Base-by-base conservation (phyloP, 1,140 invertebrate species). In the Zaprionus ornatus region DNA sequence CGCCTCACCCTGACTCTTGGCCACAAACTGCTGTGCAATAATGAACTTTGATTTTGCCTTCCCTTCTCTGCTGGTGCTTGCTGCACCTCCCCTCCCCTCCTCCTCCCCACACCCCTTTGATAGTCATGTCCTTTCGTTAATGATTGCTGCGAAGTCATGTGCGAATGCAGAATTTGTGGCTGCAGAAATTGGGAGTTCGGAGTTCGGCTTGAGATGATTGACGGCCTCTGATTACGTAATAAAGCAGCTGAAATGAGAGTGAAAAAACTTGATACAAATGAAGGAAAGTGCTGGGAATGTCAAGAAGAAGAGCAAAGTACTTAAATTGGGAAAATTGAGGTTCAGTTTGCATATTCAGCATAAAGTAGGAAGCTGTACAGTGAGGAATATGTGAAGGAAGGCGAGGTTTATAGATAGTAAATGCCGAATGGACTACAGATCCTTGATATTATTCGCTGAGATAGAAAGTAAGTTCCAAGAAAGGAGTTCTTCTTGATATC, bases 1-100 rank as follows among this genome's bases (percentile, higher is more conserved):
- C 65, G 79, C 19, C 3, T 21, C 1, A 23, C 10, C 3, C 45
- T 6, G 1, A 76, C 9, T 10, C 29, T 10, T 32, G 13, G 25
- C 50, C 23, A 23, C 25, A 60, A 40, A 19, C 62, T 60, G 66
- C 55, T 54, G 59, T 7, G n/a, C 55, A 79, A 79, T 86, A 87
- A 87, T 82, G 83, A 86, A 87, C 72, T 82, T 76, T 86, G 82
- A 81, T 75, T 86, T 76, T 55, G 56, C 17, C 32, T 60, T 42
- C 59, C 23, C 42, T n/a, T 48, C 13, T 17, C 7, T n/a, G 48
- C 32, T 52, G 23, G 23, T 52, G 29, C 40, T 6, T 45, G 17
- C 40, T 9, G 1, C 40, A n/a, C n/a, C 15, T 0, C 2, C 4
- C 13, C 12, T 0, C 35, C 2, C 40, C n/a, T 42, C 2, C 15